Evolutionary conservation across 2,113 vertebrate genomes (phyloP).

Genomic region (Gobio gobio): DNA sequence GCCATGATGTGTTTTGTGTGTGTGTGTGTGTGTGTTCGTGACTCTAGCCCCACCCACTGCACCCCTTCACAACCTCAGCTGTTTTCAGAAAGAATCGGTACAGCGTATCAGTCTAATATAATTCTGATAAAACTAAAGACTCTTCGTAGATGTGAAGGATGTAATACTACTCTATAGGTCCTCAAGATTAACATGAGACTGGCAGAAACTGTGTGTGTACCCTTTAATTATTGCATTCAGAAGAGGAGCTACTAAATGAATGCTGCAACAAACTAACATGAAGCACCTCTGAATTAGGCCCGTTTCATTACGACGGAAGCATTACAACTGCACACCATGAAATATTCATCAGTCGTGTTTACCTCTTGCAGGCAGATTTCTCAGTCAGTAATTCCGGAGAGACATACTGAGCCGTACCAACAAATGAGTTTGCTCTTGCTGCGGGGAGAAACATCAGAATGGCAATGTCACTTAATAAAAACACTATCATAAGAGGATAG

Average conservation of each 20-base stretch:
- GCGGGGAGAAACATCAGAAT: conserved; percentile 55
- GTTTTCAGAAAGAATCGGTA: no score
- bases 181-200: no score
- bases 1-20: no score
- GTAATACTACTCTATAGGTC: no score
- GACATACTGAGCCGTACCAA: conserved; percentile 97
- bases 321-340: neutral
- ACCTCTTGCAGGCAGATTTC: conserved; percentile 99
- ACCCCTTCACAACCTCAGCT: no score
- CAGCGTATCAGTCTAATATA: no score
- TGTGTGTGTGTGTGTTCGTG: no score
- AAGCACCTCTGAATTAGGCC: neutral
- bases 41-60: no score
- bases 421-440: conserved; percentile 98
- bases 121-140: no score
- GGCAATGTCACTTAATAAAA: conserved; percentile 11
- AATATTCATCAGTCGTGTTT: conserved; percentile 56
- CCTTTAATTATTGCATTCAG: neutral
- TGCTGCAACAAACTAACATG: neutral
- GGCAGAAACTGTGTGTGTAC: no score
- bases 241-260: neutral
- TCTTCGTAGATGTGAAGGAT: no score
- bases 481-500: neutral
- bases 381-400: conserved; percentile 98
- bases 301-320: neutral